Conservation (phyloP, 2,888 invertebrate species). For the Craniophora ligustri region DNA sequence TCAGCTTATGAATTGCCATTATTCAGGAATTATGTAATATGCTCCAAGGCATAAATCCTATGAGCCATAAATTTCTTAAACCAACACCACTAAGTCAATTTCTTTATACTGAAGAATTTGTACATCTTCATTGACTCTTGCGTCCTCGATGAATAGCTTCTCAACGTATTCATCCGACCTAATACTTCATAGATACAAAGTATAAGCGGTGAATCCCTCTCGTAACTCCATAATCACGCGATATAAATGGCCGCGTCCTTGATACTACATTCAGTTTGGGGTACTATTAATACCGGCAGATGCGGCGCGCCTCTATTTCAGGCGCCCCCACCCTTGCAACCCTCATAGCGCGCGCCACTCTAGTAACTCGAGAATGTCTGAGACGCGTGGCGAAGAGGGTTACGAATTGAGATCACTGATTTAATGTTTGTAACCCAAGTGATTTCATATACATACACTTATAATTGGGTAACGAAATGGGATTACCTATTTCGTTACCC, state of each 20-base stretch:
- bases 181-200: not conserved
- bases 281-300: constrained; percentile 84
- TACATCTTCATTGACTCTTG: no score
- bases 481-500: not conserved
- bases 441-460: constrained; percentile 2
- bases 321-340: constrained; percentile 67
- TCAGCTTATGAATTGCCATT: no score
- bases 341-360: constrained; percentile 49
- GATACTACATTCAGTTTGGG: constrained; percentile 84
- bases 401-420: constrained; percentile 36
- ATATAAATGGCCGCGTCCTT: constrained; percentile 83
- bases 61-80: no score
- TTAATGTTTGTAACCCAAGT: constrained; percentile 35
- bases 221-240: constrained; percentile 37
- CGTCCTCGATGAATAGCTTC: not conserved
- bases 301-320: constrained; percentile 80
- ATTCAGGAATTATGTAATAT: no score
- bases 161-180: not conserved
- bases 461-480: not conserved
- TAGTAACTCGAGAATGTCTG: constrained; percentile 50
- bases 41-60: no score
- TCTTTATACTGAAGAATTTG: no score
- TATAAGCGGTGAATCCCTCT: constrained; percentile 13
- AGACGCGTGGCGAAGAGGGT: constrained; percentile 53
- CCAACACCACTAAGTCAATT: no score